These are phyloP conservation scores for Hydractinia symbiolongicarpus DNA, from an alignment of 30 jellyfish, hydroid and myxozoan species.

Conservation along the genomic window DNA sequence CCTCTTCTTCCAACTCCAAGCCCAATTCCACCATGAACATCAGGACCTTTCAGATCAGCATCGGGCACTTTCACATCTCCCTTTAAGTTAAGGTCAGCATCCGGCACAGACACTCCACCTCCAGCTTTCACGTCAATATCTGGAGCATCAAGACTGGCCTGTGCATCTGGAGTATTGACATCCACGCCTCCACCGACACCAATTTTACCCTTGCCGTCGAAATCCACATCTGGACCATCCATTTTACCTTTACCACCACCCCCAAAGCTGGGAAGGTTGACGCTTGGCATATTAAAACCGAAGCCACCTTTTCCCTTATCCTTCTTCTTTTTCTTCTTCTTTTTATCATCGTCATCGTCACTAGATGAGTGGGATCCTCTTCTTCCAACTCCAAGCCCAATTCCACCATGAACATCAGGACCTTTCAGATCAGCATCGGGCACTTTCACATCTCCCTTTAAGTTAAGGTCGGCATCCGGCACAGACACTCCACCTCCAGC, in stretches of 20 bases:
- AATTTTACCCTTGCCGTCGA: background rate
- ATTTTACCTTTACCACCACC: conserved; percentile 24
- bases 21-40: conserved; percentile 29
- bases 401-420: conserved; percentile 22
- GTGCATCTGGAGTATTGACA: conserved; percentile 7
- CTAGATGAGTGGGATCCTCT: background rate
- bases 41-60: conserved; percentile 19
- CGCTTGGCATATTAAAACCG: conserved; percentile 32
- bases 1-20: background rate
- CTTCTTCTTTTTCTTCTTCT: background rate
- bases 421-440: conserved; percentile 27
- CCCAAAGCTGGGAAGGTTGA: conserved; percentile 10
- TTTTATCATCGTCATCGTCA: conserved; percentile 10
- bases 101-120: conserved; percentile 9
- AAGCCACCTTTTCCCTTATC: conserved; percentile 23
- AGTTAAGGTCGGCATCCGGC: conserved; percentile 17
- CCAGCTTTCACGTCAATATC: conserved; percentile 26
- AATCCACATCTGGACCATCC: conserved; percentile 15
- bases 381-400: conserved; percentile 11
- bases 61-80: background rate
- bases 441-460: conserved; percentile 1
- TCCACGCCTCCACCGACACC: conserved; percentile 5
- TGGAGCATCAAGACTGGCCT: conserved; percentile 21
- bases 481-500: conserved; percentile 18
- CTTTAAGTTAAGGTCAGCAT: conserved; percentile 12